Percentiles rank a stretch among this genome's conserved stretches.
phyloP scores from a whole-genome alignment of 2,113 vertebrate species.

The Oriolus oriolus region DNA sequence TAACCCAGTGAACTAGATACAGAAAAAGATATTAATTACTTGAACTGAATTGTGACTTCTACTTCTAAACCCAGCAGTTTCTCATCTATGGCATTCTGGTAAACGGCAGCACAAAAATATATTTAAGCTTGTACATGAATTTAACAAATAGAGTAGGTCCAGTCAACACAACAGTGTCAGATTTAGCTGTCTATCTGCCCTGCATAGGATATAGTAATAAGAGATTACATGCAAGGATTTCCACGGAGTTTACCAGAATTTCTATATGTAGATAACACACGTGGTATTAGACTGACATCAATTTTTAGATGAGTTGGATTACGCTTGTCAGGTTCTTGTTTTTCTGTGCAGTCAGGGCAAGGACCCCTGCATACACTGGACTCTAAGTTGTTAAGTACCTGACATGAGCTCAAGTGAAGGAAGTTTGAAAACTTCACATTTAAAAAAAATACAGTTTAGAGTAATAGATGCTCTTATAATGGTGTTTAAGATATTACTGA shows the following conservation, averaged over 20 bases:
- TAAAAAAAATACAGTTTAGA: not conserved
- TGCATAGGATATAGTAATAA: not conserved
- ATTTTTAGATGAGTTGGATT: not conserved
- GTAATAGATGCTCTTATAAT: not conserved
- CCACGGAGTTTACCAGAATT: not conserved
- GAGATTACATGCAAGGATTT: not conserved
- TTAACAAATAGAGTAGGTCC: not conserved
- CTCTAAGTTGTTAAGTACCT: not conserved
- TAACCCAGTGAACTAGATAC: not conserved
- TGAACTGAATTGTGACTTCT: not conserved
- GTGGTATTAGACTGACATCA: not conserved
- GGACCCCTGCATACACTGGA: not conserved
- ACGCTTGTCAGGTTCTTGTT: not conserved
- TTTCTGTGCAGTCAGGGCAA: not conserved
- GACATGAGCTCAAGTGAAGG: not conserved
- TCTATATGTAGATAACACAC: not conserved
- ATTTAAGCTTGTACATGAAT: not conserved
- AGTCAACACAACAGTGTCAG: not conserved
- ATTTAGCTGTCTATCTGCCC: not conserved
- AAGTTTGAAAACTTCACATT: not conserved
- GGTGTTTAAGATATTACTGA: not conserved
- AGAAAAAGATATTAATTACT: constrained; percentile 21
- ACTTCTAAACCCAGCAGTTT: not conserved
- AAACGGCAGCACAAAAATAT: not conserved
- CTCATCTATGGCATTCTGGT: not conserved